Conservation (phyloP, 2,888 invertebrate genomes). For the Caprella mutica region DNA sequence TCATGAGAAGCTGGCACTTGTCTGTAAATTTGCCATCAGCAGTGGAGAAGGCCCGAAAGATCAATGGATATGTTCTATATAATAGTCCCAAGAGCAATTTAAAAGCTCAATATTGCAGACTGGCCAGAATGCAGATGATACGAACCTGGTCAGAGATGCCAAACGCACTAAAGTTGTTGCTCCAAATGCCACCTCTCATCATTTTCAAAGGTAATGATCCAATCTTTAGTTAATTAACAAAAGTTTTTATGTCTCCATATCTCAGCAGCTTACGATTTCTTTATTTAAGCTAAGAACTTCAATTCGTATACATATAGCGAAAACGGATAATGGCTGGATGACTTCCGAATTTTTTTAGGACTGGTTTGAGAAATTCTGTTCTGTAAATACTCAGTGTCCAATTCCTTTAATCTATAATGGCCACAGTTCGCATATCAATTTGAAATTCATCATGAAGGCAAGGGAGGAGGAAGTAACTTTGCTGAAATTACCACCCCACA, state of each 20-base stretch:
- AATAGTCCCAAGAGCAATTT: too few species aligned
- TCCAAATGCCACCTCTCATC: slow-evolving; percentile 10
- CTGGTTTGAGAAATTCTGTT: background rate
- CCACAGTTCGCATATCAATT: background rate
- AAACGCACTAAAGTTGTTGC: too few species aligned
- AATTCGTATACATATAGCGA: background rate
- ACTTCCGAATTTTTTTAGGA: background rate
- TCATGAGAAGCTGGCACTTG: too few species aligned
- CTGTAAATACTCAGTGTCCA: background rate
- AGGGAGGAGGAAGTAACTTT: background rate
- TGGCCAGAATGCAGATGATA: too few species aligned
- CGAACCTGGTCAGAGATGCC: too few species aligned
- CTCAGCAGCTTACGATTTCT: background rate
- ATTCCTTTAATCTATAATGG: slow-evolving; percentile 4
- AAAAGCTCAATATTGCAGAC: too few species aligned
- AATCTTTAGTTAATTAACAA: too few species aligned
- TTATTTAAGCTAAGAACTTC: background rate
- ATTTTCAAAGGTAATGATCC: background rate
- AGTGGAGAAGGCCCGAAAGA: too few species aligned
- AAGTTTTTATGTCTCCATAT: too few species aligned
- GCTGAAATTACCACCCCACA: background rate
- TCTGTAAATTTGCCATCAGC: too few species aligned
- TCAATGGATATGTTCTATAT: too few species aligned
- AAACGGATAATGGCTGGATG: background rate
- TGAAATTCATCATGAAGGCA: background rate